These are phyloP conservation scores for Ambastaia sidthimunki DNA, from an alignment of 2,797 vertebrate genomes.

Conservation along the genomic window DNA sequence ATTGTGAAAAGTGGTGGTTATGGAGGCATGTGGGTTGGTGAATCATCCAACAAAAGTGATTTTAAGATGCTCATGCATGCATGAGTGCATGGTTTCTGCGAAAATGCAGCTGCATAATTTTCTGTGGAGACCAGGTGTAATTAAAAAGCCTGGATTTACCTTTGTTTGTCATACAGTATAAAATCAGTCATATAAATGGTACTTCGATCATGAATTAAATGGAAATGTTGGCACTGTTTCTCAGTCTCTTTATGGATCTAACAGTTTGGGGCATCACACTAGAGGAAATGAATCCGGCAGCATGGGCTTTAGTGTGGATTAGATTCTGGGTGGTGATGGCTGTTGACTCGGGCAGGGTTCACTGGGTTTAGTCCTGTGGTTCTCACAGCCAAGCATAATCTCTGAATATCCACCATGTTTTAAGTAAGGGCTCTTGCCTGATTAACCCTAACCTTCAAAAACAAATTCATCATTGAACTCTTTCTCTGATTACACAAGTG, in stretches of 20 bases:
- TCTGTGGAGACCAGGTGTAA: constrained; percentile 9
- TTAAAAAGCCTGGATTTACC: constrained; percentile 16
- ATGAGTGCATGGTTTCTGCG: constrained; percentile 9
- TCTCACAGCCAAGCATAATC: constrained; percentile 76
- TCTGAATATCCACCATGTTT: constrained; percentile 76
- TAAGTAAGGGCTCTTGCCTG: constrained; percentile 73
- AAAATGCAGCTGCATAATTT: constrained; percentile 8
- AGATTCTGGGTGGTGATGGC: constrained; percentile 48
- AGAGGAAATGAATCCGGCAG: constrained; percentile 6
- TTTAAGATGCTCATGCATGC: constrained; percentile 38
- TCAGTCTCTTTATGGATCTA: constrained; percentile 18
- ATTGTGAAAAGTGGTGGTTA: constrained; percentile 48
- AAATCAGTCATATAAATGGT: constrained; percentile 5
- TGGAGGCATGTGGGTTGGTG: constrained; percentile 53
- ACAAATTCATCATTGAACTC: constrained; percentile 74
- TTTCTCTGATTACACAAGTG: constrained; percentile 56
- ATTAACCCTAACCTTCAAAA: constrained; percentile 75
- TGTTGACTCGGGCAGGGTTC: constrained; percentile 63
- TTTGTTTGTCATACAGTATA: constrained; percentile 4
- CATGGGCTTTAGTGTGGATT: constrained; percentile 3
- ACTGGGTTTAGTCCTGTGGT: constrained; percentile 70
- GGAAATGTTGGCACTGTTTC: constrained; percentile 26
- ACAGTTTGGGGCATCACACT: background rate
- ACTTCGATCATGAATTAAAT: constrained; percentile 21
- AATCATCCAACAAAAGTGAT: constrained; percentile 55